Evolutionary conservation across 1,140 invertebrate species (phyloP), one percentile per base, ranked within the genome.

Genomic region (Trachelipus rathkii): DNA sequence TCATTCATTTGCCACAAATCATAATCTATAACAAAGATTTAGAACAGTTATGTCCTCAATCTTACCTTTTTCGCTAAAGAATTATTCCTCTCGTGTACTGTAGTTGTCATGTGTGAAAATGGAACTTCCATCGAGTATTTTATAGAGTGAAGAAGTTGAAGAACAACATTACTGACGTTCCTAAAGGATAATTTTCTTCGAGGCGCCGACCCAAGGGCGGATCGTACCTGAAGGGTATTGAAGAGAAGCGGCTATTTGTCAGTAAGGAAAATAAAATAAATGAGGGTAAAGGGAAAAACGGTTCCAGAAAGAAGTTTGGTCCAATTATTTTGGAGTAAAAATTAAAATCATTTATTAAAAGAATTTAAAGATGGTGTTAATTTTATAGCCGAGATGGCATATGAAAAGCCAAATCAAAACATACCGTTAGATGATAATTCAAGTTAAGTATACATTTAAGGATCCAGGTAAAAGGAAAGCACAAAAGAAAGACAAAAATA

Each of bases 121-220:
- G 94, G 94, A 70, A 95, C 93, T 83, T 95, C 94, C 81, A 95
- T 92, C 77, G 93, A 95, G 85, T 94, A 95, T 84, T 94, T 95
- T 82, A 95, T 95, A 19, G 92, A 93, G 85, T 95, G 93, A 70
- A 95, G 89, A 71, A 96, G 86, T 83, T 95, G 92, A 77, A 95
- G 92, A 15, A 96, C 93, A 75, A 95, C 93, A 85, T 93, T 95
- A 71, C 93, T 94, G 0, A 95, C 93, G 85, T 95, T 95, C 85
- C 94, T 92, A 87, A 96, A 95, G 67, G 93, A 94, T 23, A 95
- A 87, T 84, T 95, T 95, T 76, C 93, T 87, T 70, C 82, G 84
- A 74, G 88, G 89, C 72, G 88, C 87, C 83, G 83, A 89, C 78
- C 87, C 91, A 82, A 88, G 88, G 80, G 87, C 90, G 83, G 86